phyloP scores from a whole-genome alignment of 2,797 vertebrate species.

The Clarias platycephalus region DNA sequence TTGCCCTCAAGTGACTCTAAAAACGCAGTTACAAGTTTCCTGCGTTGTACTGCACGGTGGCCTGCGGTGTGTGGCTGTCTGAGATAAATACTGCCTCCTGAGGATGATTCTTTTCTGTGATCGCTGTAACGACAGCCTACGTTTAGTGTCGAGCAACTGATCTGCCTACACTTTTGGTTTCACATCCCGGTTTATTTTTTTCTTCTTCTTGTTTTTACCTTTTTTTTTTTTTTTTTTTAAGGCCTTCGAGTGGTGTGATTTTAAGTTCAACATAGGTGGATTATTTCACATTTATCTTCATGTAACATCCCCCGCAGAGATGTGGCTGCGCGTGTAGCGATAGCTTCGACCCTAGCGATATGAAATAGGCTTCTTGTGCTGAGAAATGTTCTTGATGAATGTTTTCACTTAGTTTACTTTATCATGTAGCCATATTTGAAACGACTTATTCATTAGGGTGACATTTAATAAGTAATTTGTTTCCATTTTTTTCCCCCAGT shows the following conservation, averaged over 20 bases:
- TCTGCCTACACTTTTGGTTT: not conserved
- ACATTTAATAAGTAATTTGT: not conserved
- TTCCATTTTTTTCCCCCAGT: not conserved
- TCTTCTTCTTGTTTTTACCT: not conserved
- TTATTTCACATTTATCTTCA: not conserved
- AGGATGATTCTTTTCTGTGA: not conserved
- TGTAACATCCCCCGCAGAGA: not conserved
- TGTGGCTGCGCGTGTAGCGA: not conserved
- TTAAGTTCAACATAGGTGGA: not conserved
- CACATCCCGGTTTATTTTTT: not conserved
- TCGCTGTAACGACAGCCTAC: not conserved
- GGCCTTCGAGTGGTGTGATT: not conserved
- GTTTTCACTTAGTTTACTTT: not conserved
- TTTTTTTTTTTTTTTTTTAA: not conserved
- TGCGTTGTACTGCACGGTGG: not conserved
- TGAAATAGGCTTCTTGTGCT: not conserved
- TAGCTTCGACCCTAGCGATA: not conserved
- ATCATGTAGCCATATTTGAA: not conserved
- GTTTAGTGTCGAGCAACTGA: not conserved
- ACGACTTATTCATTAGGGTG: not conserved
- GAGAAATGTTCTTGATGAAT: not conserved
- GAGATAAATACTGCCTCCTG: not conserved
- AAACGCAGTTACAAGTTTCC: not conserved
- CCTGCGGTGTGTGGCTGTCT: not conserved
- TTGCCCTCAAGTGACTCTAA: constrained; percentile 3